These are phyloP conservation scores for Chrysoperla carnea DNA, from an alignment of 1,140 invertebrate species.

Conservation along the genomic window DNA sequence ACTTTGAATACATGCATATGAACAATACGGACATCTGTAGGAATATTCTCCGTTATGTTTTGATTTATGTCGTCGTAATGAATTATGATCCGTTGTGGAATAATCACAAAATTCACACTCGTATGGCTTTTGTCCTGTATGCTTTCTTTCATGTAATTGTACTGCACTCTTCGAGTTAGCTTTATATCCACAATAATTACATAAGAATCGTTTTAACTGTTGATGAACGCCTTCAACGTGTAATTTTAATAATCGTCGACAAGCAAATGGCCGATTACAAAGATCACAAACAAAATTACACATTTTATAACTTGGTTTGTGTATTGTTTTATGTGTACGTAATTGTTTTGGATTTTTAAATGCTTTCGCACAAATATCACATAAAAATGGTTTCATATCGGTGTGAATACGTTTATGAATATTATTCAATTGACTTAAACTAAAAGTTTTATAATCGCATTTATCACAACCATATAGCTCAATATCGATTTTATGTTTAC, in stretches of 20 bases:
- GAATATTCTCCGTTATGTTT: constrained; percentile 54
- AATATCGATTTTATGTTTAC: constrained; percentile 51
- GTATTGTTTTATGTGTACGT: constrained; percentile 41
- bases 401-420: constrained; percentile 51
- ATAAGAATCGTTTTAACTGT: constrained; percentile 49
- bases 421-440: constrained; percentile 39
- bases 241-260: constrained; percentile 33
- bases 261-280: constrained; percentile 39
- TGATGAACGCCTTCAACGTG: constrained; percentile 48
- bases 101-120: constrained; percentile 60
- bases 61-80: constrained; percentile 59
- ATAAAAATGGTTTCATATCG: constrained; percentile 37
- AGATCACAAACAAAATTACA: constrained; percentile 28
- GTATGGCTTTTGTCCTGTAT: constrained; percentile 68
- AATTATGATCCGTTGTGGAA: constrained; percentile 61
- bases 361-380: constrained; percentile 48
- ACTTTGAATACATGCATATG: constrained; percentile 49
- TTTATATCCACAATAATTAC: constrained; percentile 50
- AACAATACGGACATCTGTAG: constrained; percentile 51
- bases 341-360: constrained; percentile 64
- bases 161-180: constrained; percentile 40
- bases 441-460: constrained; percentile 43
- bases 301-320: constrained; percentile 20
- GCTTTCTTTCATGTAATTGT: constrained; percentile 52
- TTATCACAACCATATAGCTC: constrained; percentile 50